Percentiles rank a stretch among this genome's conserved stretches.
These are phyloP conservation scores for Cinclus mexicanus DNA, from an alignment of 2,113 vertebrate genomes.

Conservation along the genomic window DNA sequence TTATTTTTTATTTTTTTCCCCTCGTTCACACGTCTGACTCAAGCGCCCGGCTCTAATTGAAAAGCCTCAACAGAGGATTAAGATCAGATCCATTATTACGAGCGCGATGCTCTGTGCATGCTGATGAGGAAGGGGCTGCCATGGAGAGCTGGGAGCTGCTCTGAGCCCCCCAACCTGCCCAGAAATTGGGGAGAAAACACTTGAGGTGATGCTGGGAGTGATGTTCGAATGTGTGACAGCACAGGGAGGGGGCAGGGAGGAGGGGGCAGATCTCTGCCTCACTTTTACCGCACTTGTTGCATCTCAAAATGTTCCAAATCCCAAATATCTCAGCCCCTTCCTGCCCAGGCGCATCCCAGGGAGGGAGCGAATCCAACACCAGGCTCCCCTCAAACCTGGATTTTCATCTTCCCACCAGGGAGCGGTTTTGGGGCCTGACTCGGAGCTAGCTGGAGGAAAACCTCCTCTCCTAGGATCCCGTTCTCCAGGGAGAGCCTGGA, in stretches of 20 bases:
- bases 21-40: constrained; percentile 32
- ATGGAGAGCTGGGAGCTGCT: neutral
- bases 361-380: neutral
- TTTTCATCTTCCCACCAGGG: neutral
- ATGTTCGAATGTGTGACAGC: rapidly evolving
- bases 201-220: neutral
- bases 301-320: neutral
- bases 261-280: rapidly evolving
- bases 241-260: neutral
- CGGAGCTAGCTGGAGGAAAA: neutral
- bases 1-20: neutral
- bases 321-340: neutral
- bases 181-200: neutral
- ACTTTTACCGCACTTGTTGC: neutral
- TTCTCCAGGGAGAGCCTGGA: neutral
- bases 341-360: neutral
- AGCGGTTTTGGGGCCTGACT: neutral
- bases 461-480: rapidly evolving
- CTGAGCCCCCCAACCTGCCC: rapidly evolving
- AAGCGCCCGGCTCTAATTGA: constrained; percentile 34
- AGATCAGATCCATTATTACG: too few species aligned
- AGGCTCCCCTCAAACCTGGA: neutral
- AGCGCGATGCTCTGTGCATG: neutral
- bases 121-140: constrained; percentile 1
- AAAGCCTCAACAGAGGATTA: constrained; percentile 2